Evolutionary conservation across 2,113 vertebrate genomes (phyloP), one percentile per base, ranked within the genome.

Genomic region (Drymodes brunneopygia): DNA sequence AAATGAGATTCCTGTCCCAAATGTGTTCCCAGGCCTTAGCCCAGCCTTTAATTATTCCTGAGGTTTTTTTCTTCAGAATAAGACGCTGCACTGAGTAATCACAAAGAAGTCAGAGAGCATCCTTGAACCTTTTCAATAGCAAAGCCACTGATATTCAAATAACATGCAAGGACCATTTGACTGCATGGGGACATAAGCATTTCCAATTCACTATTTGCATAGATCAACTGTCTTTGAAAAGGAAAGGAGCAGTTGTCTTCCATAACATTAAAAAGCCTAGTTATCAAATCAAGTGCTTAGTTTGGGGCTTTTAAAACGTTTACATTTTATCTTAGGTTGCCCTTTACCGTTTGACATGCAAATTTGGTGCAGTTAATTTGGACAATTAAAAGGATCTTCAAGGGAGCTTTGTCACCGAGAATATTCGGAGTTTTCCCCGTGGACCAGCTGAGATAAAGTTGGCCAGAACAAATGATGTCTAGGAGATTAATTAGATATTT

Each of bases 401-500:
- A 98, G 98, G 98, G 98, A 98, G 98, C 98, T 99, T 99, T 99
- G 99, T 99, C 98, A 98, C 98, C 82, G 97, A 98, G 98, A 98
- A 98, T 98, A 98, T 98, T 98, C 97, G 91, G 98, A 98, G 97
- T 98, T 98, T 98, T 98, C 99, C 98, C 99, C 91, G 97, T 90
- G 98, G 99, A 99, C 98, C 98, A 98, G 98, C 98, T 98, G 98
- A 98, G 98, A 99, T 99, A 99, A 99, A 99, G 98, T 99, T 99
- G 98, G 98, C 97, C 96, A 98, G 99, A 99, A 99, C 99, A 99
- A 99, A 99, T 99, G 99, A 99, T 99, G 99, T 99, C 99, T 99
- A 98, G 98, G 98, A 99, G 99, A 99, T 99, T 99, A 99, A 99
- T 99, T 99, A 99, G 99, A 99, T 99, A 99, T 99, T 99, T 99